These are phyloP conservation scores for Isaurus tuberculatus DNA, from an alignment of 92 coral and sea anemone genomes.

Conservation along the genomic window DNA sequence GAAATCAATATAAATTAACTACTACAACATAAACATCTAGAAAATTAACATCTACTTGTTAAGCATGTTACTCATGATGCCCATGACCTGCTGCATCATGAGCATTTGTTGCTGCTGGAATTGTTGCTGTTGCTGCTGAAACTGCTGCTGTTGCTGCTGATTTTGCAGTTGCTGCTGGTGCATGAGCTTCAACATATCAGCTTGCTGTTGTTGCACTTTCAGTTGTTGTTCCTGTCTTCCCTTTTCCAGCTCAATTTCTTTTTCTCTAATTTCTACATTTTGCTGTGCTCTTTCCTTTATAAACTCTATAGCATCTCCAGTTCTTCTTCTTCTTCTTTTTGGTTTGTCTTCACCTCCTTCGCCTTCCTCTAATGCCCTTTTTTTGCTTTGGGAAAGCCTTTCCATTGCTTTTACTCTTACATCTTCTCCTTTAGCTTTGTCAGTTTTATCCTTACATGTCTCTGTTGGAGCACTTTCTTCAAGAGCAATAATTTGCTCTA, in stretches of 20 bases:
- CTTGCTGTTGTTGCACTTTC: neutral
- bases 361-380: neutral
- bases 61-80: too few species aligned
- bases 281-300: neutral
- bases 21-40: too few species aligned
- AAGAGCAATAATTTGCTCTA: neutral
- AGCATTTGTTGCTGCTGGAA: too few species aligned
- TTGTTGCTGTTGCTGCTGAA: too few species aligned
- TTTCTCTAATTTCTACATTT: neutral
- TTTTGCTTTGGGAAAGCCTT: neutral
- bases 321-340: neutral
- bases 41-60: too few species aligned
- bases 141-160: neutral
- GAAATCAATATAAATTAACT: too few species aligned
- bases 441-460: neutral
- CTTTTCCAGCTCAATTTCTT: neutral
- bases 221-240: neutral
- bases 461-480: neutral
- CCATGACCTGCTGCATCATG: too few species aligned
- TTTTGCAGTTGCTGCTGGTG: neutral
- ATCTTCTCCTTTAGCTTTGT: neutral
- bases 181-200: neutral
- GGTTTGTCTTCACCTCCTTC: neutral
- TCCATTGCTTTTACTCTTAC: neutral
- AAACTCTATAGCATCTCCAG: neutral